These are phyloP conservation scores for Prorops nasuta DNA, from an alignment of 1,140 invertebrate species.

Conservation along the genomic window DNA sequence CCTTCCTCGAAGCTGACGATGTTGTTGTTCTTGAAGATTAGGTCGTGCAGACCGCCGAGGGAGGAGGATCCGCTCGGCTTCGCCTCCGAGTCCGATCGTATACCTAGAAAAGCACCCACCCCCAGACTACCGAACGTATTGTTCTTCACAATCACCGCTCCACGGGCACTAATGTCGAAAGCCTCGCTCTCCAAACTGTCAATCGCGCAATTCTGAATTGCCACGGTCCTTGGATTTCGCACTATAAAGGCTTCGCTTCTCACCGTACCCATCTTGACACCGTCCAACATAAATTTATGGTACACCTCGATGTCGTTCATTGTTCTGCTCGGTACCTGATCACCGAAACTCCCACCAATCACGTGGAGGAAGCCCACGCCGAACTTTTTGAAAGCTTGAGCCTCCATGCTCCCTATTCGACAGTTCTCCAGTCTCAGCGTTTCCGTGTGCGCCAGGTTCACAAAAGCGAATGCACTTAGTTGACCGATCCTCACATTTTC, in stretches of 20 bases:
- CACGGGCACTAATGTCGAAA: slow-evolving; percentile 63
- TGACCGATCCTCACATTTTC: slow-evolving; percentile 61
- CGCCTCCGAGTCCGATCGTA: slow-evolving; percentile 58
- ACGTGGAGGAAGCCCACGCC: slow-evolving; percentile 62
- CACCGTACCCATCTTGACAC: slow-evolving; percentile 47
- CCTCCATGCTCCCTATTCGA: slow-evolving; percentile 61
- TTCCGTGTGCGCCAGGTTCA: slow-evolving; percentile 62
- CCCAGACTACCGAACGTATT: slow-evolving; percentile 62
- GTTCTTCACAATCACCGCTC: slow-evolving; percentile 65
- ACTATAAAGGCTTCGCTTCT: slow-evolving; percentile 61
- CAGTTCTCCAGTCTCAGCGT: slow-evolving; percentile 54
- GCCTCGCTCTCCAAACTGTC: slow-evolving; percentile 63
- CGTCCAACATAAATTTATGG: slow-evolving; percentile 60
- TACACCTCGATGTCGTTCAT: slow-evolving; percentile 72
- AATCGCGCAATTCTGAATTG: slow-evolving; percentile 64
- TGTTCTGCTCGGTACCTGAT: slow-evolving; percentile 64
- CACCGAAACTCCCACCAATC: slow-evolving; percentile 58
- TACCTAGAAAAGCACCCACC: slow-evolving; percentile 63
- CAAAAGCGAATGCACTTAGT: slow-evolving; percentile 71
- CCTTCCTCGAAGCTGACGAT: slow-evolving; percentile 58
- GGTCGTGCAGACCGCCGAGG: slow-evolving; percentile 44
- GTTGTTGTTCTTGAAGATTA: slow-evolving; percentile 68
- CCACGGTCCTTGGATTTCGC: slow-evolving; percentile 59
- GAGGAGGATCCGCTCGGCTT: slow-evolving; percentile 12
- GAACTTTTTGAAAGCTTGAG: slow-evolving; percentile 78